Percentiles rank a stretch among this genome's conserved stretches.
Evolutionary conservation across 2,113 vertebrate genomes (phyloP).

Genomic region (Bambusicola thoracicus): DNA sequence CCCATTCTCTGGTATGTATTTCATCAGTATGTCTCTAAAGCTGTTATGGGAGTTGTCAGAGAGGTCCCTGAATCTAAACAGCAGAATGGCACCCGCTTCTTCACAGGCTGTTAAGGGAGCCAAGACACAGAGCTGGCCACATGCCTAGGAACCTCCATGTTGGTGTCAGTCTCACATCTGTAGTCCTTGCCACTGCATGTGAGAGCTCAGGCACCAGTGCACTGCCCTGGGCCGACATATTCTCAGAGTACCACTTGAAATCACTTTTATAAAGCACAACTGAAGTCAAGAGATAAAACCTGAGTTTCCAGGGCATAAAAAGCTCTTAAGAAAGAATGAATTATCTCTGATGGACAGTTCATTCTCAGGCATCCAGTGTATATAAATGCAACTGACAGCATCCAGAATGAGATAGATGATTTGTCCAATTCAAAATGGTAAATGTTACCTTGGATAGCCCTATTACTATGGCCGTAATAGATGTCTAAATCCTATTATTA

Average conservation of each 20-base stretch:
- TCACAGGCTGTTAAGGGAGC: not conserved
- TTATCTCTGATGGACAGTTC: not conserved
- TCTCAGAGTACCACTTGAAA: not conserved
- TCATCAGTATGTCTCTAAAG: not conserved
- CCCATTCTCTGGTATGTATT: not conserved
- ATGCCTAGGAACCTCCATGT: accelerated
- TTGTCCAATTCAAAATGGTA: not conserved
- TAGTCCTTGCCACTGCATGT: not conserved
- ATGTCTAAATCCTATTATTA: not conserved
- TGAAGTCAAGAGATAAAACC: not conserved
- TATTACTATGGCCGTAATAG: not conserved
- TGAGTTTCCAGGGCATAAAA: not conserved
- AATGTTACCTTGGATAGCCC: not conserved
- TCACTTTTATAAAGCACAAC: not conserved
- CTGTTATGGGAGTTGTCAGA: too few relatives aligned
- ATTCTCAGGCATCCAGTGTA: not conserved
- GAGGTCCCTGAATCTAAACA: not conserved
- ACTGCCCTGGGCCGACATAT: not conserved
- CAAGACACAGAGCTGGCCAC: not conserved
- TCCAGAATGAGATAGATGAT: not conserved
- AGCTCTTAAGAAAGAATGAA: not conserved
- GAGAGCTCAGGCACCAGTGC: not conserved
- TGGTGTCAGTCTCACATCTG: not conserved
- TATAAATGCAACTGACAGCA: not conserved
- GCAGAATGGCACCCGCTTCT: not conserved